Evolutionary conservation across 2,797 vertebrate genomes (phyloP).

Genomic region (Denticeps clupeoides): DNA sequence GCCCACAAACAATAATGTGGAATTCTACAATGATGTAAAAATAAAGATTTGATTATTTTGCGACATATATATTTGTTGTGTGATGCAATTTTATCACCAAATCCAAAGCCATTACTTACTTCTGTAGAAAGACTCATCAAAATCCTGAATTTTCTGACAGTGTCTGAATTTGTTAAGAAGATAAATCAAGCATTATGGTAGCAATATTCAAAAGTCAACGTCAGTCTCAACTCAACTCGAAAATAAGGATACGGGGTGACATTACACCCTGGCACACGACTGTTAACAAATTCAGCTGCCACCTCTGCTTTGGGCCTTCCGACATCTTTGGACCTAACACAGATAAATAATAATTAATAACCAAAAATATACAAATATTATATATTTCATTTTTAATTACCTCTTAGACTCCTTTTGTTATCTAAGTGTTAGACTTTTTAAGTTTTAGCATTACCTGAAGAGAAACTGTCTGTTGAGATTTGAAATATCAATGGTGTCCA

Average conservation of each 20-base stretch:
- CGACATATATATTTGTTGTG: too few relatives aligned
- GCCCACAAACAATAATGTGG: slow-evolving; percentile 93
- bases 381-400: not conserved
- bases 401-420: too few relatives aligned
- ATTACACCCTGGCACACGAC: slow-evolving; percentile 74
- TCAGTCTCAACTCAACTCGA: not conserved
- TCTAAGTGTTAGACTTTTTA: not conserved
- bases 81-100: too few relatives aligned
- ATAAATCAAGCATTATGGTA: slow-evolving; percentile 13
- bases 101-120: too few relatives aligned
- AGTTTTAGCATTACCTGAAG: slow-evolving; percentile 61
- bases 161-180: slow-evolving; percentile 62
- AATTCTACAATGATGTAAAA: slow-evolving; percentile 63
- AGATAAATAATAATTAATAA: not conserved
- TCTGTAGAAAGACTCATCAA: slow-evolving; percentile 86
- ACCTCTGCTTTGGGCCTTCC: slow-evolving; percentile 93
- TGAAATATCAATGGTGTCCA: slow-evolving; percentile 96
- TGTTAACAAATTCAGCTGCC: slow-evolving; percentile 88
- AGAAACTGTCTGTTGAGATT: slow-evolving; percentile 98
- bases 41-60: not conserved
- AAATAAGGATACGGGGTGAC: slow-evolving; percentile 79
- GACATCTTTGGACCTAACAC: slow-evolving; percentile 72
- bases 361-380: not conserved
- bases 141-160: slow-evolving; percentile 96
- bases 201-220: not conserved